Evolutionary conservation across 2,113 vertebrate genomes (phyloP).

Genomic region (Tricholaema leucomelas): DNA sequence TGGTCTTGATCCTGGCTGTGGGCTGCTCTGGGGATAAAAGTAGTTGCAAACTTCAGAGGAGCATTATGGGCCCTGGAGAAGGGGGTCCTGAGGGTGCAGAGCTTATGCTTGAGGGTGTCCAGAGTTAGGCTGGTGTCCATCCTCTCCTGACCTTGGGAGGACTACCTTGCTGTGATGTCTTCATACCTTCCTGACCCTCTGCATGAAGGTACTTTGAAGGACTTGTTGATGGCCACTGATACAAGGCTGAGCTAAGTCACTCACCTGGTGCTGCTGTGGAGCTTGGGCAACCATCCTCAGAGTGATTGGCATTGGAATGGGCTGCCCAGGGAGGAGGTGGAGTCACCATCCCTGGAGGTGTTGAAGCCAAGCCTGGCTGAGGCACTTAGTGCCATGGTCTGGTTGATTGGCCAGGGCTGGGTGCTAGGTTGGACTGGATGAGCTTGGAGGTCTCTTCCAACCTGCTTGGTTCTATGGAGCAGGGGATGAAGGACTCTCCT

Average conservation of each 20-base stretch:
- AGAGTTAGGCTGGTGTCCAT: neutral
- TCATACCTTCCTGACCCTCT: neutral
- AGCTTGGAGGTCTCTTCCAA: too few species aligned
- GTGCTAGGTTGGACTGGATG: too few species aligned
- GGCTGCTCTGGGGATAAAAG: neutral
- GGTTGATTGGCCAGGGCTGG: too few species aligned
- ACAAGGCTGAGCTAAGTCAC: fast-evolving
- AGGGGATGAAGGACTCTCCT: neutral
- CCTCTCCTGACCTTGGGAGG: neutral
- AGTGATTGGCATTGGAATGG: too few species aligned
- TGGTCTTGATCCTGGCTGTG: neutral
- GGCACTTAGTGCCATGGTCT: too few species aligned
- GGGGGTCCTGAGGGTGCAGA: neutral
- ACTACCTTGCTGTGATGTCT: neutral
- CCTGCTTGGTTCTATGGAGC: too few species aligned
- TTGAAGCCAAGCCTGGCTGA: too few species aligned
- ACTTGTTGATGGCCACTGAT: neutral
- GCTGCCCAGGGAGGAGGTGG: too few species aligned
- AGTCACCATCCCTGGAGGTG: too few species aligned
- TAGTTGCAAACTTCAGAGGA: neutral
- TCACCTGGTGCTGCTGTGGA: neutral
- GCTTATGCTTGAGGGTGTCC: neutral
- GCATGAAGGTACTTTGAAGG: neutral
- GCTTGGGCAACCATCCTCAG: neutral
- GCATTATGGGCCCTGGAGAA: neutral